phyloP scores from a whole-genome alignment of 2,888 invertebrate species.

The Linnaemya tessellans region DNA sequence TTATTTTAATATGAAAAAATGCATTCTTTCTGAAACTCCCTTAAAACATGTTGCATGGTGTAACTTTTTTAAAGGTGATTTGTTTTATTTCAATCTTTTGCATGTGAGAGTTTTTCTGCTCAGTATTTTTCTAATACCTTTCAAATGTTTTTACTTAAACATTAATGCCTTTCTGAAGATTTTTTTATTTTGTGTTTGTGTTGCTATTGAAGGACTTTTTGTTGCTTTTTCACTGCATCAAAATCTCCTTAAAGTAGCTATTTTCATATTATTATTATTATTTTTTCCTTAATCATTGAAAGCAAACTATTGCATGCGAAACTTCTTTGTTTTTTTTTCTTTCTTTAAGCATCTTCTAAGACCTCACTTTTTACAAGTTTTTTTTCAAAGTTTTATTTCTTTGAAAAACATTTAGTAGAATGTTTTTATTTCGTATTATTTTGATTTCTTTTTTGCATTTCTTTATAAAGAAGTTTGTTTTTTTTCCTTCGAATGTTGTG shows the following conservation, averaged over 20 bases:
- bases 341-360: not conserved
- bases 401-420: slow-evolving; percentile 32
- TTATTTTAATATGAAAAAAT: no score
- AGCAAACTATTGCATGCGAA: slow-evolving; percentile 49
- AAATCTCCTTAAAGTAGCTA: slow-evolving; percentile 62
- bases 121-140: slow-evolving; percentile 16
- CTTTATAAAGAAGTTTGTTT: not conserved
- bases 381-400: slow-evolving; percentile 33
- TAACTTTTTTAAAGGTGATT: not conserved
- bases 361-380: slow-evolving; percentile 33
- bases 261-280: slow-evolving; percentile 16
- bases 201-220: slow-evolving; percentile 6
- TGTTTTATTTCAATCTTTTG: not conserved
- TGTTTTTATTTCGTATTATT: slow-evolving; percentile 25
- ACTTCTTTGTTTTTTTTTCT: slow-evolving; percentile 1
- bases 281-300: slow-evolving; percentile 20
- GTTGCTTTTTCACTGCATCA: not conserved
- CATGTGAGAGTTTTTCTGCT: not conserved
- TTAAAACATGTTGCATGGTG: no score
- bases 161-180: slow-evolving; percentile 39
- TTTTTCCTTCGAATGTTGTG: not conserved
- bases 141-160: slow-evolving; percentile 47
- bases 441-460: not conserved
- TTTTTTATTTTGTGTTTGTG: slow-evolving; percentile 1
- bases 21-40: no score